A percentile compares a stretch with the other conserved stretches of the same genome.
Evolutionary conservation across 2,888 invertebrate species (phyloP).

Genomic region (Scaptomyza tumidula): DNA sequence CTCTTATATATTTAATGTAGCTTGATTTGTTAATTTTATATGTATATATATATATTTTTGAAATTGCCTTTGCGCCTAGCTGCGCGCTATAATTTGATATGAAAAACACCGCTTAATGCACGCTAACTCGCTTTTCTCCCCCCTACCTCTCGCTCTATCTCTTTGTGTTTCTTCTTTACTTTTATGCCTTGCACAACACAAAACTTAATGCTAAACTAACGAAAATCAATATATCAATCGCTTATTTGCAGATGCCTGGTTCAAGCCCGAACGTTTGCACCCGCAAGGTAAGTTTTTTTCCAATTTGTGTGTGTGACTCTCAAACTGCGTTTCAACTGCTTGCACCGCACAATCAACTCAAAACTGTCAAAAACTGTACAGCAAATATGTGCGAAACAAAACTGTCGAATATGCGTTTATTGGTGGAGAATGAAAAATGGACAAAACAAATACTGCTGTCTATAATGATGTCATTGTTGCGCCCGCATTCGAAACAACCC

Average conservation of each 20-base stretch:
- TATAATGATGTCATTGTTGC: conserved; percentile 67
- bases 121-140: conserved; percentile 7
- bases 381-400: conserved; percentile 33
- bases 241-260: conserved; percentile 94
- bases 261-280: conserved; percentile 95
- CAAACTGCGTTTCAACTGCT: conserved; percentile 46
- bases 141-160: background rate
- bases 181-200: conserved; percentile 58
- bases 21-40: conserved; percentile 5
- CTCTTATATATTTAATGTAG: conserved; percentile 1
- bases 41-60: conserved; percentile 4
- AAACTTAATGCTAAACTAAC: conserved; percentile 75
- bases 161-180: conserved; percentile 1
- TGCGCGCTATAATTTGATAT: conserved; percentile 20
- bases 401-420: conserved; percentile 29
- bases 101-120: conserved; percentile 49
- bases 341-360: conserved; percentile 17
- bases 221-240: conserved; percentile 81
- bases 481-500: conserved; percentile 8
- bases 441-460: conserved; percentile 8
- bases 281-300: conserved; percentile 90
- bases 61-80: conserved; percentile 18
- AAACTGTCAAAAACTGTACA: conserved; percentile 27
- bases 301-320: conserved; percentile 20
- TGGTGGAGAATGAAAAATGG: background rate